Percentiles rank a stretch among this genome's conserved stretches.
Evolutionary conservation across 2,888 invertebrate genomes (phyloP).

Genomic region (Sinotaia quadrata): DNA sequence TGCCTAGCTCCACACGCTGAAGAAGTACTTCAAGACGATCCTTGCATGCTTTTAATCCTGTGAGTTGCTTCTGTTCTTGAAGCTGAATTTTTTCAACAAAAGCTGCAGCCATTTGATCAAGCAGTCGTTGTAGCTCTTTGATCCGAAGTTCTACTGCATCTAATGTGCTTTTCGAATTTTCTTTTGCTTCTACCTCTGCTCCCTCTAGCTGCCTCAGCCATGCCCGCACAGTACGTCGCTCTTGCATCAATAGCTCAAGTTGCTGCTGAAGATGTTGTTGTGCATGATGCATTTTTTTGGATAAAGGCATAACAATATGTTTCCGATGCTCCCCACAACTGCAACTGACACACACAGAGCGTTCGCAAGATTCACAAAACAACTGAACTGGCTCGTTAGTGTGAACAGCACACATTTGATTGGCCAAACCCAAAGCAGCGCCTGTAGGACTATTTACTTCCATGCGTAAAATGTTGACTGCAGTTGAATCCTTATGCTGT

Average conservation of each 20-base stretch:
- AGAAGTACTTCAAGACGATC: conserved; percentile 5
- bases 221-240: conserved; percentile 21
- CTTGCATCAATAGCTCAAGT: conserved; percentile 46
- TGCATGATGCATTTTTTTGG: conserved; percentile 48
- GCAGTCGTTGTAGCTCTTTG: conserved; percentile 38
- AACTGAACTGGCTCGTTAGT: conserved; percentile 54
- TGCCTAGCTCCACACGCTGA: conserved; percentile 44
- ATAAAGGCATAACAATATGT: conserved; percentile 54
- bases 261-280: conserved; percentile 51
- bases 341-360: conserved; percentile 56
- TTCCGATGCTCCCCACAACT: conserved; percentile 54
- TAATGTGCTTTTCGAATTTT: conserved; percentile 42
- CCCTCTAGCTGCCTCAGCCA: conserved; percentile 39
- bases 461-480: conserved; percentile 54
- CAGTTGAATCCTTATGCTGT: conserved; percentile 45
- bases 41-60: conserved; percentile 22
- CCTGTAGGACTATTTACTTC: conserved; percentile 44
- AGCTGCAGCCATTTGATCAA: conserved; percentile 43
- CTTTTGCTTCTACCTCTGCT: conserved; percentile 39
- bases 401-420: conserved; percentile 46
- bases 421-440: conserved; percentile 43
- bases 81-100: conserved; percentile 42
- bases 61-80: conserved; percentile 41
- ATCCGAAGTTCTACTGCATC: conserved; percentile 44
- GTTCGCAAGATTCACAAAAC: conserved; percentile 57